Evolutionary conservation across 2,888 invertebrate genomes (phyloP).

Genomic region (Papilio demoleus): DNA sequence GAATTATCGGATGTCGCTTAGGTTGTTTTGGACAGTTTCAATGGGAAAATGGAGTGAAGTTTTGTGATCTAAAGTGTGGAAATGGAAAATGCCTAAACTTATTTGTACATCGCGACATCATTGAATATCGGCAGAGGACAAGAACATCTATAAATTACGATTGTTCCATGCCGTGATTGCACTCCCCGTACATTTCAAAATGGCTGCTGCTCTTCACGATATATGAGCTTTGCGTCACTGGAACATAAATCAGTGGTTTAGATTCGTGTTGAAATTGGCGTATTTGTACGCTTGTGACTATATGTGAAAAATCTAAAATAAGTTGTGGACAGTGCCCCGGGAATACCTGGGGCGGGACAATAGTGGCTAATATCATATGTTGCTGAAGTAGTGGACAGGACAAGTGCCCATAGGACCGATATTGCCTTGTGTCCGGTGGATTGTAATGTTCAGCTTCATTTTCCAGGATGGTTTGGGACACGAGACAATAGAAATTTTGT

Average conservation of each 20-base stretch:
- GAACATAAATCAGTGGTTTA: constrained; percentile 80
- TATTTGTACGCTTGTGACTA: constrained; percentile 71
- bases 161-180: constrained; percentile 84
- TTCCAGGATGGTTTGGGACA: constrained; percentile 79
- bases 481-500: constrained; percentile 75
- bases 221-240: constrained; percentile 85
- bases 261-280: constrained; percentile 70
- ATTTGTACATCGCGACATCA: constrained; percentile 61
- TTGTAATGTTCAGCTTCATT: constrained; percentile 79
- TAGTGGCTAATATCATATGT: constrained; percentile 81
- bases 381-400: constrained; percentile 81
- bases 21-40: constrained; percentile 84
- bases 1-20: constrained; percentile 84
- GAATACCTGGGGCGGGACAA: constrained; percentile 66
- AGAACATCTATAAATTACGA: constrained; percentile 74
- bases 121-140: constrained; percentile 60
- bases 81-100: constrained; percentile 76
- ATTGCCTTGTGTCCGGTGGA: constrained; percentile 80
- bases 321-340: constrained; percentile 64
- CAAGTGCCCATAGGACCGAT: constrained; percentile 81
- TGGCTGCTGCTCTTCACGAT: constrained; percentile 84
- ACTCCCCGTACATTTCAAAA: constrained; percentile 85
- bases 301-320: constrained; percentile 71
- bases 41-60: constrained; percentile 78
- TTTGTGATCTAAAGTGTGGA: constrained; percentile 75